Evolutionary conservation across 2,888 invertebrate genomes (phyloP).

Genomic region (Branchipolynoe longqiensis): DNA sequence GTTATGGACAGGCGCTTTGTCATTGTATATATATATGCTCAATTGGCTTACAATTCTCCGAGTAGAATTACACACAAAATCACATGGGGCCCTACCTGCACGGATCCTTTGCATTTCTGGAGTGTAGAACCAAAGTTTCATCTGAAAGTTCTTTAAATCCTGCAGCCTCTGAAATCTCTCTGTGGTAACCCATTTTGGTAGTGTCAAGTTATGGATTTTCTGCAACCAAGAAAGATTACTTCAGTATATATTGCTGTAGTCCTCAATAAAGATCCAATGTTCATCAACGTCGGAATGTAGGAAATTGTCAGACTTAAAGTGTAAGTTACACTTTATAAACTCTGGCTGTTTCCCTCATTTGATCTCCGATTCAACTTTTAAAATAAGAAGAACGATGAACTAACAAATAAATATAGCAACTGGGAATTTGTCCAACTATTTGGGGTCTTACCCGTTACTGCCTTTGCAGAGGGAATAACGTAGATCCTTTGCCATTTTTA

Average conservation of each 20-base stretch:
- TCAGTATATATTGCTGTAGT: too few species aligned
- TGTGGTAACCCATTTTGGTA: constrained; percentile 37
- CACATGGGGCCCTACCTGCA: constrained; percentile 55
- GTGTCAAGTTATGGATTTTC: constrained; percentile 37
- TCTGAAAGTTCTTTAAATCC: constrained; percentile 56
- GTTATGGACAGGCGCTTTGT: too few species aligned
- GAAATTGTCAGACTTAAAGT: neutral
- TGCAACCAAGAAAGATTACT: constrained; percentile 7
- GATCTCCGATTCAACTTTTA: too few species aligned
- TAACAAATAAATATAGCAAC: too few species aligned
- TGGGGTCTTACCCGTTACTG: too few species aligned
- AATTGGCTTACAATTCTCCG: too few species aligned
- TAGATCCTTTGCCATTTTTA: too few species aligned
- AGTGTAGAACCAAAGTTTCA: constrained; percentile 58
- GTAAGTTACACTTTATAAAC: neutral
- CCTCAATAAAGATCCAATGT: neutral
- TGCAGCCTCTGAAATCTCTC: constrained; percentile 58
- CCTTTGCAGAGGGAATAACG: too few species aligned
- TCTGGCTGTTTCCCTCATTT: too few species aligned
- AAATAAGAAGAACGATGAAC: too few species aligned
- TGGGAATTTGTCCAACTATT: too few species aligned
- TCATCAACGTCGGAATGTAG: neutral
- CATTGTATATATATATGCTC: too few species aligned
- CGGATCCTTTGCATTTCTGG: constrained; percentile 48
- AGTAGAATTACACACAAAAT: neutral